Conservation (phyloP, 2,797 vertebrate species). For the Artibeus lituratus region DNA sequence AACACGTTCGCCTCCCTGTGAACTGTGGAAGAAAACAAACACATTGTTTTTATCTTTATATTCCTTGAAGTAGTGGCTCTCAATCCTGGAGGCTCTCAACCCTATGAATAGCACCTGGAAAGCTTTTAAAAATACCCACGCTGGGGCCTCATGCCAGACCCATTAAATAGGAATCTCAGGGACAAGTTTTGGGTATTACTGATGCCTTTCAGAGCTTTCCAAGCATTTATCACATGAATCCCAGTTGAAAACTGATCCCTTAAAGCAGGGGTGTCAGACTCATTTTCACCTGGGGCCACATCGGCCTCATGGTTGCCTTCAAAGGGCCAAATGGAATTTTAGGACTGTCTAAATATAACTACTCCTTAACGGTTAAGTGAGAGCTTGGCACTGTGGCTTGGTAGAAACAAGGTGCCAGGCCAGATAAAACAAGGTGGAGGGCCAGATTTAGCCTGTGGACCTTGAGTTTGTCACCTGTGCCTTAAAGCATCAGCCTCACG, state of each 20-base stretch:
- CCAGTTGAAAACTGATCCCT: background rate
- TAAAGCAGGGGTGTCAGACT: background rate
- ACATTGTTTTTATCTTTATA: background rate
- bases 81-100: background rate
- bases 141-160: background rate
- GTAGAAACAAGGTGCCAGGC: no score
- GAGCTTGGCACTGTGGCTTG: accelerated
- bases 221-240: background rate
- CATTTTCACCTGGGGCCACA: no score
- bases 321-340: no score
- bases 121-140: background rate
- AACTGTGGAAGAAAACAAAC: background rate
- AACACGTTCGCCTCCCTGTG: background rate
- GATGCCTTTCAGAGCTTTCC: background rate
- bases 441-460: no score
- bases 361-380: no score
- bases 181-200: background rate
- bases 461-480: background rate
- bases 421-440: no score
- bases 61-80: background rate
- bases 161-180: background rate
- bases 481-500: background rate
- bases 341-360: no score
- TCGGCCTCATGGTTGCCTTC: no score
- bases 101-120: background rate